Evolutionary conservation across 1,140 invertebrate species (phyloP), one percentile per base, ranked within the genome.

Genomic region (Berghia stephanieae): DNA sequence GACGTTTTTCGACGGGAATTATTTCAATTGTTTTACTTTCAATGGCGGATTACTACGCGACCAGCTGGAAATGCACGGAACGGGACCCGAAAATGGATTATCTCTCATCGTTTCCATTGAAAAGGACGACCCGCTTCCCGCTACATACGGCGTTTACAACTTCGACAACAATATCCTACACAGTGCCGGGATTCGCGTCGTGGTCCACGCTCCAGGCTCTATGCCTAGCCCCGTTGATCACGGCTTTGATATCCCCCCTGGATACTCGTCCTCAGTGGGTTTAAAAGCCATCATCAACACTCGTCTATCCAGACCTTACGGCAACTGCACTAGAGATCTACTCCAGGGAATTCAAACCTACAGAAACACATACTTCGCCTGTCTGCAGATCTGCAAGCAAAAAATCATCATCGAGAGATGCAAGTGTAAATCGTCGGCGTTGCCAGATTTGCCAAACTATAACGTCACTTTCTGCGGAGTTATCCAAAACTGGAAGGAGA

Each of bases 181-280:
- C 77, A 86, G 84, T 74, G 86, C 87, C 10, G 90, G 90, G 6
- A 82, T 88, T 43, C 77, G 89, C 69, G 83, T 90, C 3, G 85
- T 90, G 36, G 84, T 90, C 10, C 90, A 90, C 81, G 85, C 85
- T n/a, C 87, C 89, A 38, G 82, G 87, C 73, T 83, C 85, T 1
- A 85, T 90, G 81, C 90, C 90, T 8, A 89, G 89, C 70, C 90
- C 90, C 0, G 85, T 83, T 81, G 84, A 88, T 72, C 85, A 85
- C 71, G 86, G 86, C 6, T 85, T 88, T 81, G 86, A 88, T 71
- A 83, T 88, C 46, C 85, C 86, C 2, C 86, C 86, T 3, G 86
- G 86, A 43, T 88, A 85, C 75, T 87, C 86, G 0, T 85, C 86
- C 13, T 88, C 86, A 36, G 83, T 87, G 10, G 84, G 86, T 24